Percentiles rank a stretch among this genome's conserved stretches.
These are phyloP conservation scores for Eurois occulta DNA, from an alignment of 2,888 invertebrate genomes.

Conservation along the genomic window DNA sequence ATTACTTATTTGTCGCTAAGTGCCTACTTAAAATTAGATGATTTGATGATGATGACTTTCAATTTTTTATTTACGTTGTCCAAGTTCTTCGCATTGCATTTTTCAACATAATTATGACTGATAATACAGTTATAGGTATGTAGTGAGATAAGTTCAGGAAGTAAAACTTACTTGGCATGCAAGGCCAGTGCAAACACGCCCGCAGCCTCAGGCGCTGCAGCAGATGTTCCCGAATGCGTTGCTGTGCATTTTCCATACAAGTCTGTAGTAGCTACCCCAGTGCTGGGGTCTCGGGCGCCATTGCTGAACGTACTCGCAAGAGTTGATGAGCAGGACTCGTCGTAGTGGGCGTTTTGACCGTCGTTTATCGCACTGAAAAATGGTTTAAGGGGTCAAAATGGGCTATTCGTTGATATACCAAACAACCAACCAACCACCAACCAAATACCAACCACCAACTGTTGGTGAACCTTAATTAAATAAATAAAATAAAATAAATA, in stretches of 20 bases:
- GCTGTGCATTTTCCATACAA: conserved; percentile 99
- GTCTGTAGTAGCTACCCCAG: conserved; percentile 99
- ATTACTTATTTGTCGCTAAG: neutral
- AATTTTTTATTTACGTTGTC: neutral
- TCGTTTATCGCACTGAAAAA: conserved; percentile 97
- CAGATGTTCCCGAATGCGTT: conserved; percentile 99
- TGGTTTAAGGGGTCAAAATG: neutral
- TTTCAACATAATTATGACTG: neutral
- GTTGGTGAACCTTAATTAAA: too few species aligned
- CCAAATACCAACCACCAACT: too few species aligned
- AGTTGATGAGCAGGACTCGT: conserved; percentile 99
- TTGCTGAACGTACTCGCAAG: conserved; percentile 99
- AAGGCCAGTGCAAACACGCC: conserved; percentile 99
- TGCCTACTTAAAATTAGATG: neutral
- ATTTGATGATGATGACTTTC: neutral
- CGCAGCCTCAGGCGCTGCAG: conserved; percentile 99
- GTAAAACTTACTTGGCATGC: conserved; percentile 94
- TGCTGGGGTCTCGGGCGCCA: conserved; percentile 99
- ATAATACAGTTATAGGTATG: too few species aligned
- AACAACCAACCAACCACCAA: too few species aligned
- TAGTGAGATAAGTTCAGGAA: neutral
- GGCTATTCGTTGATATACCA: neutral
- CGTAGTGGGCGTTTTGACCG: conserved; percentile 99
- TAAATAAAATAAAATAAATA: too few species aligned
- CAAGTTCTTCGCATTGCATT: neutral